These are phyloP conservation scores for Myripristis murdjan DNA, from an alignment of 2,797 vertebrate genomes.

Conservation along the genomic window DNA sequence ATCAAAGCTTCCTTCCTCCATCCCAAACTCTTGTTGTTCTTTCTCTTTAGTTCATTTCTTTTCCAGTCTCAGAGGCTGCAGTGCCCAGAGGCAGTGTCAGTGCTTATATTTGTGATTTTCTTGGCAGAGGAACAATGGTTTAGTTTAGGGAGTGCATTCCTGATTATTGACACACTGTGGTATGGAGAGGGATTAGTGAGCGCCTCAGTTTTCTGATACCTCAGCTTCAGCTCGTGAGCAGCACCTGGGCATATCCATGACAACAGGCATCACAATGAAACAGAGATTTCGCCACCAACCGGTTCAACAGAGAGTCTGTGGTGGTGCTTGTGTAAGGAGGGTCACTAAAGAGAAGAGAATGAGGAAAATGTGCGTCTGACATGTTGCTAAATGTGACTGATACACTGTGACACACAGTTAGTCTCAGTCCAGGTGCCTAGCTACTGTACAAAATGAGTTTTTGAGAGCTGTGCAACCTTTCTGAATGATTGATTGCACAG, in stretches of 20 bases:
- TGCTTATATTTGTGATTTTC: slow-evolving; percentile 71
- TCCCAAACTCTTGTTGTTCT: slow-evolving; percentile 53
- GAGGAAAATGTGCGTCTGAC: slow-evolving; percentile 45
- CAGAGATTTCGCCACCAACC: slow-evolving; percentile 85
- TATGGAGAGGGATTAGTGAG: slow-evolving; percentile 79
- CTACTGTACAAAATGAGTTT: background rate
- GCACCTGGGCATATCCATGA: slow-evolving; percentile 86
- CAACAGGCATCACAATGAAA: slow-evolving; percentile 81
- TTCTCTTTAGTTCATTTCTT: slow-evolving; percentile 58
- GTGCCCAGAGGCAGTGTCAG: slow-evolving; percentile 62
- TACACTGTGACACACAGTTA: slow-evolving; percentile 4
- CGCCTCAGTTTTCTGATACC: slow-evolving; percentile 69
- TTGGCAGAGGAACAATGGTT: slow-evolving; percentile 83
- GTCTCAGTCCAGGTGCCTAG: background rate
- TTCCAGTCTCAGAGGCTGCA: slow-evolving; percentile 56
- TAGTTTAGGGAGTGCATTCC: slow-evolving; percentile 79
- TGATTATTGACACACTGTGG: slow-evolving; percentile 75
- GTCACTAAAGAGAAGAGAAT: slow-evolving; percentile 39
- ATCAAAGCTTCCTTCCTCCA: slow-evolving; percentile 67
- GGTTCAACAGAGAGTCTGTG: slow-evolving; percentile 87
- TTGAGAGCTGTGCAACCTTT: too few relatives aligned
- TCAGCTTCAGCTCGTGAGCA: slow-evolving; percentile 63
- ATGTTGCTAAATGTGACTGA: background rate
- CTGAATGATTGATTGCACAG: too few relatives aligned
- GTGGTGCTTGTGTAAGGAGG: slow-evolving; percentile 60